Evolutionary conservation across 2,113 vertebrate species (phyloP).

Genomic region (Oxygymnocypris stewartii): DNA sequence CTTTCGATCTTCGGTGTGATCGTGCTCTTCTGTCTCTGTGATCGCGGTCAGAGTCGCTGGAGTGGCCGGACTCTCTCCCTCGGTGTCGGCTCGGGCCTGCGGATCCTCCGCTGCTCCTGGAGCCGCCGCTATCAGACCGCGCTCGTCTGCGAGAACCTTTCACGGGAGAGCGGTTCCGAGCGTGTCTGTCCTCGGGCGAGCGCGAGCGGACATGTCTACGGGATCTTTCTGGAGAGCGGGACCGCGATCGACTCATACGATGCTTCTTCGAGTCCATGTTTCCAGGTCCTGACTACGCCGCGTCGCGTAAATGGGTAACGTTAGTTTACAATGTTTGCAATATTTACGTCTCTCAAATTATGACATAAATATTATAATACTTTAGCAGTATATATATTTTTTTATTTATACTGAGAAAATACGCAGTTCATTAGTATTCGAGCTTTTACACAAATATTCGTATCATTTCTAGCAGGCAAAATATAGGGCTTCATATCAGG

Average conservation of each 20-base stretch:
- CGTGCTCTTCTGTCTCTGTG: conserved; percentile 31
- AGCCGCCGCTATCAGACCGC: conserved; percentile 65
- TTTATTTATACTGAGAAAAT: not conserved
- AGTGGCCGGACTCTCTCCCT: conserved; percentile 43
- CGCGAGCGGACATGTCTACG: conserved; percentile 56
- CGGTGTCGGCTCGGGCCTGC: conserved; percentile 57
- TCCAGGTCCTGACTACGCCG: conserved; percentile 54
- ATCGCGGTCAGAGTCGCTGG: conserved; percentile 64
- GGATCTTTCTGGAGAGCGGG: conserved; percentile 53
- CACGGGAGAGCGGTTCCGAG: conserved; percentile 58
- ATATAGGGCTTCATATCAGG: not conserved
- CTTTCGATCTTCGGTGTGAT: conserved; percentile 51
- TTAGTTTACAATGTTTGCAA: not conserved
- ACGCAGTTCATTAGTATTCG: not conserved
- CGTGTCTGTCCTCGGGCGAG: conserved; percentile 58
- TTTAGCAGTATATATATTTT: too few relatives aligned
- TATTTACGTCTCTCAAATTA: not conserved
- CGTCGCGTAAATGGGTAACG: conserved; percentile 72
- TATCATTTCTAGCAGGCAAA: not conserved
- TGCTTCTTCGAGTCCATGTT: conserved; percentile 68
- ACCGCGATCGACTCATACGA: conserved; percentile 59
- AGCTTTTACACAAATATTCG: not conserved
- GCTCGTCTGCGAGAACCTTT: conserved; percentile 47
- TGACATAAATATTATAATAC: too few relatives aligned
- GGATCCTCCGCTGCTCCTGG: conserved; percentile 62